Base-by-base conservation (phyloP, 2,797 vertebrate species). In the Lophius americanus region DNA sequence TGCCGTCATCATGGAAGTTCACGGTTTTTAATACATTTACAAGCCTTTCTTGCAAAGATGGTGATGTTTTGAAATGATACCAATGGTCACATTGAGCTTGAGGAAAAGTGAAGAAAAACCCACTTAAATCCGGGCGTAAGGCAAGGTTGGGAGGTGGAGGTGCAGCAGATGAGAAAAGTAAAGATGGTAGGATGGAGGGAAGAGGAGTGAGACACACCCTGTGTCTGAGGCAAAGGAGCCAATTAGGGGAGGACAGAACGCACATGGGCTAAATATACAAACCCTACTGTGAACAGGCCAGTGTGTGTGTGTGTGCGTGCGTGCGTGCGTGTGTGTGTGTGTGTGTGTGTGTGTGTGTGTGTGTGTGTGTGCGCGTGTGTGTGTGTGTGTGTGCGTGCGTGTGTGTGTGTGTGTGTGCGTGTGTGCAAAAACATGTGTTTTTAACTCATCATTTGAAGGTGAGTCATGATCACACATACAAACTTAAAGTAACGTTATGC, bases 201-300 rank as follows among this genome's bases (percentile, higher is more conserved):
- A 53, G 39, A 76, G 55, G 64, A 53, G 41, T 42, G 14, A 81
- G 79, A 61, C 51, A 54, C 83, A 75, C 69, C 68, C 82, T 75
- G 71, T 38, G 72, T 73, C 64, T 46, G 68, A 73, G 82, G 81
- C 86, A 79, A 79, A 87, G 88, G 84, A 87, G 84, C 90, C 87
- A 91, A 92, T 93, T 92, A 92, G 79, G 64, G 68, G 68, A 36
- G 76, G 54, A 65, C 68, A 75, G 63, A 67, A 89, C 77, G 84
- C 84, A 78, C 67, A 60, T 83, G 23, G 23, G 23, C 23, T 23
- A 23, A 23, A 23, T 23, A 23, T 23, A 23, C 23, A 23, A 23
- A 23, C 11, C 73, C 64, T 62, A 68, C 68, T 57, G 69, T 10
- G 57, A 62, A 54, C 64, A 50, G 44, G 52, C 61, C 53, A 23